Evolutionary conservation across 1,140 invertebrate genomes (phyloP), one percentile per base, ranked within the genome.

Genomic region (Muscidifurax raptorellus): DNA sequence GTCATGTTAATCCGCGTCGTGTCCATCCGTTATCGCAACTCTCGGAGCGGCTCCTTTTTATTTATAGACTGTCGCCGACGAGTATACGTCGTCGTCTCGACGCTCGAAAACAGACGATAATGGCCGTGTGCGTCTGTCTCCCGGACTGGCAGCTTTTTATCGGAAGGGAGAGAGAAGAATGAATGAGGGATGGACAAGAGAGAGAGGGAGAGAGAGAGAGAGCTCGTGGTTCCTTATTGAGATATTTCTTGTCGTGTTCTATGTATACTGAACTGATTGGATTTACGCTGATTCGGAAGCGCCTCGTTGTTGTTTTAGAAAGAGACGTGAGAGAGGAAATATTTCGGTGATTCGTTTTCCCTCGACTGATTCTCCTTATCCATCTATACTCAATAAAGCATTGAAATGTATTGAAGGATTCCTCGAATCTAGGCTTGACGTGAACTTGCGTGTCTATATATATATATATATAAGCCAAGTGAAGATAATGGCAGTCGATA

Each of bases 51-150:
- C 28, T 64, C 5, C 25, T 80, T 69, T 71, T 80, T 36, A 30
- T 59, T 82, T 72, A 72, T 72, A 32, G 36, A 72, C 10, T 59
- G 40, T 47, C 28, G 25, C n/a, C 12, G 27, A 30, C 27, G 67
- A 10, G n/a, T 15, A n/a, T n/a, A 27, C 30, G 25, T 36, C 44
- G 67, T 72, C 22, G 66, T 69, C 66, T 69, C 27, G 66, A 27
- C 15, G 66, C 66, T 27, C 66, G 28, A 81, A 82, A 82, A 82
- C 12, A 64, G 27, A 71, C 27, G 32, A 44, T 44, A 36, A 80
- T 69, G 32, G 67, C 13, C 67, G 25, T 69, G 67, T 69, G 25
- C 67, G 27, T 69, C 25, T 69, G 25, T 69, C 67, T 30, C 67
- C 28, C 67, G 10, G 67, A 30, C 25, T 13, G 67, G 15, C 67